Evolutionary conservation across 23 tunicate species (phyloP).

Genomic region (Styela clava): DNA sequence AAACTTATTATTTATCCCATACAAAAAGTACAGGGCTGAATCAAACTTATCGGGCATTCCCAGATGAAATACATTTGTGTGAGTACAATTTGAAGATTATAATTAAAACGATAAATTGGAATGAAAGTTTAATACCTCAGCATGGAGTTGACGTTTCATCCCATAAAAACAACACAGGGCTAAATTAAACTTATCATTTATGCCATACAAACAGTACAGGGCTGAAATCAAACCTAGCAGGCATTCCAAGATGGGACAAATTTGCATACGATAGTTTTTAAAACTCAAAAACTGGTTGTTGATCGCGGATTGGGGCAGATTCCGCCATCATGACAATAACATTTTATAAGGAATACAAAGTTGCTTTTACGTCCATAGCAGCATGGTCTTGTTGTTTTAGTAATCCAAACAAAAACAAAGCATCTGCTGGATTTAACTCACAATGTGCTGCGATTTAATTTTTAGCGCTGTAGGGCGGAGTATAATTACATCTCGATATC

Average conservation of each 20-base stretch:
- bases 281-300: conserved; percentile 41
- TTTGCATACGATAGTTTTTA: conserved; percentile 21
- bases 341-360: conserved; percentile 1
- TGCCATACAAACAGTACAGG: conserved; percentile 38
- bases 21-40: no score
- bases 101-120: no score
- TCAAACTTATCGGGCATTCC: no score
- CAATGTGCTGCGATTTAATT: conserved; percentile 41
- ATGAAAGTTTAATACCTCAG: no score
- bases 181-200: background rate
- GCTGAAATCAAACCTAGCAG: conserved; percentile 36
- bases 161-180: no score
- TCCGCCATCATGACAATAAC: conserved; percentile 36
- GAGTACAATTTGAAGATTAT: no score
- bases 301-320: conserved; percentile 52
- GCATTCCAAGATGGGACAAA: conserved; percentile 33
- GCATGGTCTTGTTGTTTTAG: conserved; percentile 31
- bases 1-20: no score
- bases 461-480: conserved; percentile 47
- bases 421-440: conserved; percentile 31
- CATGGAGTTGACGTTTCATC: no score
- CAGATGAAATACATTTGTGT: no score
- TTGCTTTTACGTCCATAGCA: conserved; percentile 44
- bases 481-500: conserved; percentile 26
- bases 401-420: conserved; percentile 28